These are phyloP conservation scores for Engystomops pustulosus DNA, from an alignment of 2,113 vertebrate genomes.

Conservation along the genomic window DNA sequence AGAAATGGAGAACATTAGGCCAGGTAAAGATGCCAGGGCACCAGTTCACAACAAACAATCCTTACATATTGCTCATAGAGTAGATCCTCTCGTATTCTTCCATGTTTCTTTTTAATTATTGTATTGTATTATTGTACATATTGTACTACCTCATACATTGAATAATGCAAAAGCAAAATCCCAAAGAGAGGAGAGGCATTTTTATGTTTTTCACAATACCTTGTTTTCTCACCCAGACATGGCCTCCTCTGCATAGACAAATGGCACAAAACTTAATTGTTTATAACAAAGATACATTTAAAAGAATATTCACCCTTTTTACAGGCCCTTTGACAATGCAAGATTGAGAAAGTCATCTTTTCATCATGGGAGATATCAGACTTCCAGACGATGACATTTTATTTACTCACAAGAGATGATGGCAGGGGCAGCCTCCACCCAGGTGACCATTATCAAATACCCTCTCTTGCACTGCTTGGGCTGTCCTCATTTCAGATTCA, in stretches of 20 bases:
- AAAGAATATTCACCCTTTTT: not conserved
- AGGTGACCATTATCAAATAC: no score
- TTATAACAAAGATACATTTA: not conserved
- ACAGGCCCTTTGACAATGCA: not conserved
- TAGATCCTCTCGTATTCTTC: not conserved
- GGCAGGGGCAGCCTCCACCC: not conserved
- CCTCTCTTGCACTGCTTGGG: no score
- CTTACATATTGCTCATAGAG: not conserved
- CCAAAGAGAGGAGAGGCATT: no score
- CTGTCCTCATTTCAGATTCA: no score
- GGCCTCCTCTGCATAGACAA: no score
- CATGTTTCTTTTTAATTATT: no score
- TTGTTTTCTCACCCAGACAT: no score
- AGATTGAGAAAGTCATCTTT: no score
- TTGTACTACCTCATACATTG: not conserved
- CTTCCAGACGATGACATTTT: not conserved
- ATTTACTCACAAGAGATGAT: not conserved
- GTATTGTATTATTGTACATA: not conserved
- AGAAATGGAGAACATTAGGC: constrained; percentile 4
- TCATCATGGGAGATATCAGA: not conserved
- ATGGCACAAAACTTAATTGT: no score
- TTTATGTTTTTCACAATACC: no score
- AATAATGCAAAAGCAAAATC: not conserved
- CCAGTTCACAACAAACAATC: not conserved
- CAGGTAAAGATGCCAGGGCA: not conserved